phyloP scores from a whole-genome alignment of 2,888 invertebrate genomes.

The Eupithecia pulchellata region DNA sequence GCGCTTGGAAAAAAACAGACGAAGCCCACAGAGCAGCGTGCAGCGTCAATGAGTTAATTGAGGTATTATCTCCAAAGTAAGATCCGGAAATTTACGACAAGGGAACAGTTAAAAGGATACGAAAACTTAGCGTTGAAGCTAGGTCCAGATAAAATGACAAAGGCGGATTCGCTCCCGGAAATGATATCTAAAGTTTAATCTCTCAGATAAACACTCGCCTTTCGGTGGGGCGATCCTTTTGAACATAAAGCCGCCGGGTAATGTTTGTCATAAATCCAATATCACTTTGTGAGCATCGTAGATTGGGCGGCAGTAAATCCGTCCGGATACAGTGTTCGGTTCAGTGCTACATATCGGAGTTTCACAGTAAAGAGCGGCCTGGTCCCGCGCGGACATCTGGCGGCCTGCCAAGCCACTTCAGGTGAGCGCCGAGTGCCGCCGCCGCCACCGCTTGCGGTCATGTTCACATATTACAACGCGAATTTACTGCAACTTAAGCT shows the following conservation, averaged over 20 bases:
- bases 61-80: conserved; percentile 27
- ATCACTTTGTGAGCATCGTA: conserved; percentile 56
- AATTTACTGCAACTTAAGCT: conserved; percentile 50
- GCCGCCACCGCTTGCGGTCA: conserved; percentile 56
- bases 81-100: conserved; percentile 31
- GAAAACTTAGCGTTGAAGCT: conserved; percentile 34
- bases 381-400: conserved; percentile 52
- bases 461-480: conserved; percentile 49
- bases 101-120: conserved; percentile 33
- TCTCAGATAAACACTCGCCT: conserved; percentile 45
- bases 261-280: conserved; percentile 54
- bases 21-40: not conserved
- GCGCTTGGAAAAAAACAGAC: not conserved
- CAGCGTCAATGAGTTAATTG: conserved; percentile 29
- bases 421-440: conserved; percentile 56
- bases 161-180: conserved; percentile 39
- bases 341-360: conserved; percentile 44
- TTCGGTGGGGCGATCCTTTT: conserved; percentile 44
- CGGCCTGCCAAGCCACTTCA: conserved; percentile 64
- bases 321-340: conserved; percentile 47
- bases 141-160: conserved; percentile 44
- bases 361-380: conserved; percentile 42
- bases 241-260: conserved; percentile 45
- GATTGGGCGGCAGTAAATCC: conserved; percentile 55
- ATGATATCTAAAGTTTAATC: conserved; percentile 46